Percentiles rank a stretch among this genome's conserved stretches.
These are phyloP conservation scores for Trichopria drosophilae DNA, from an alignment of 2,888 invertebrate genomes.

Conservation along the genomic window DNA sequence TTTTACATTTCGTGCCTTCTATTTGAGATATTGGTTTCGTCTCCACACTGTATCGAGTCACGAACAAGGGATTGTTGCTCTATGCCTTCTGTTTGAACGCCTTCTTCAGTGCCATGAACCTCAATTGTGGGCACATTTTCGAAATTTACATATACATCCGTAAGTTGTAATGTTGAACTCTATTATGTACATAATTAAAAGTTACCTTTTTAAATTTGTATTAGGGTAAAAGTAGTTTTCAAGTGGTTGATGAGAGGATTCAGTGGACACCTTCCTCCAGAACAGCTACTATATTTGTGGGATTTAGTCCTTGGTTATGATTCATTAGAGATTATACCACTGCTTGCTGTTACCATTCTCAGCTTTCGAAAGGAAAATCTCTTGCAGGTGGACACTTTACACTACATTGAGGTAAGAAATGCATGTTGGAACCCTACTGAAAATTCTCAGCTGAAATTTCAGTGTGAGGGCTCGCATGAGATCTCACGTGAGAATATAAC, in stretches of 20 bases:
- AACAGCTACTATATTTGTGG: slow-evolving; percentile 90
- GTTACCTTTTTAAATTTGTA: slow-evolving; percentile 31
- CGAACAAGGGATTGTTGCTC: slow-evolving; percentile 87
- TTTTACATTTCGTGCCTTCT: slow-evolving; percentile 88
- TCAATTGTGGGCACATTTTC: slow-evolving; percentile 87
- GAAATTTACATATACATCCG: slow-evolving; percentile 87
- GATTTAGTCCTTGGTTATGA: slow-evolving; percentile 91
- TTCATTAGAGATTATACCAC: slow-evolving; percentile 83
- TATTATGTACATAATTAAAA: slow-evolving; percentile 1
- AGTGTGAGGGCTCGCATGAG: too few relatives aligned
- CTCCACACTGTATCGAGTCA: slow-evolving; percentile 91
- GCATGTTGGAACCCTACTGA: too few relatives aligned
- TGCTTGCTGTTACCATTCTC: slow-evolving; percentile 82
- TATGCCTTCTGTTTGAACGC: slow-evolving; percentile 87
- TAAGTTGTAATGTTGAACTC: slow-evolving; percentile 61
- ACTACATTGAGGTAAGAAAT: slow-evolving; percentile 70
- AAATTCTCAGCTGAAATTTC: too few relatives aligned
- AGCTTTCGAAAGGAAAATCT: slow-evolving; percentile 86
- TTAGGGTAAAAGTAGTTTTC: slow-evolving; percentile 84
- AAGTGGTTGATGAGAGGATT: slow-evolving; percentile 97
- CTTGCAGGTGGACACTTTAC: slow-evolving; percentile 72
- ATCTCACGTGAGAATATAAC: too few relatives aligned
- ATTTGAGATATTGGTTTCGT: slow-evolving; percentile 87
- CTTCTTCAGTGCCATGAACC: slow-evolving; percentile 89
- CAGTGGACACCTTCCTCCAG: slow-evolving; percentile 90